Percentiles rank a stretch among this genome's conserved stretches.
Evolutionary conservation across 2,888 invertebrate genomes (phyloP).

Genomic region (Cheiracanthium punctorium): DNA sequence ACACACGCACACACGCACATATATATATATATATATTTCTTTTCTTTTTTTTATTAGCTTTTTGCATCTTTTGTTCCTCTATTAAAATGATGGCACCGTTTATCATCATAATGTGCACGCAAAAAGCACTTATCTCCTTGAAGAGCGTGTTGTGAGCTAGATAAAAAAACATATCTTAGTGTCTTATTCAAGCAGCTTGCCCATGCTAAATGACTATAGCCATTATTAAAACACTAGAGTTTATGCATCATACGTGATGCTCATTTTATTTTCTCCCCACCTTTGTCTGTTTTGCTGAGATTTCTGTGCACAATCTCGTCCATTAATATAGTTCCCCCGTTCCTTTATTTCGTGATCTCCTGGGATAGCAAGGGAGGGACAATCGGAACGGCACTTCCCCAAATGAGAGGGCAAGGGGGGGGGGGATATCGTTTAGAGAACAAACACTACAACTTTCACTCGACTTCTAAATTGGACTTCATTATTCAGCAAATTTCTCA

Average conservation of each 20-base stretch:
- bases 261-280: background rate
- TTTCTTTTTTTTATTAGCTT: too few relatives aligned
- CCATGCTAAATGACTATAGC: background rate
- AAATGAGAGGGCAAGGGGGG: background rate
- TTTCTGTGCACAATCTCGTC: background rate
- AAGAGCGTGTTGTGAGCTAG: too few relatives aligned
- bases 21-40: too few relatives aligned
- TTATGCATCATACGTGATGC: background rate
- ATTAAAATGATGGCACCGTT: too few relatives aligned
- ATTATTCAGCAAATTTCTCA: background rate
- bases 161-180: too few relatives aligned
- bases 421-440: background rate
- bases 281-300: background rate
- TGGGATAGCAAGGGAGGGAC: background rate
- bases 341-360: background rate
- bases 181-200: too few relatives aligned
- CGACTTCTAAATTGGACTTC: background rate
- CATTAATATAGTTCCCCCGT: background rate
- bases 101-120: too few relatives aligned
- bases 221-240: background rate
- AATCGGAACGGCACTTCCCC: background rate
- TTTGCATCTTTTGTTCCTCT: too few relatives aligned
- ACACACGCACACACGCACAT: too few relatives aligned
- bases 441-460: background rate
- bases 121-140: too few relatives aligned